Percentiles rank a stretch among this genome's conserved stretches.
phyloP scores from a whole-genome alignment of 1,140 invertebrate species.

The Penaeus indicus region DNA sequence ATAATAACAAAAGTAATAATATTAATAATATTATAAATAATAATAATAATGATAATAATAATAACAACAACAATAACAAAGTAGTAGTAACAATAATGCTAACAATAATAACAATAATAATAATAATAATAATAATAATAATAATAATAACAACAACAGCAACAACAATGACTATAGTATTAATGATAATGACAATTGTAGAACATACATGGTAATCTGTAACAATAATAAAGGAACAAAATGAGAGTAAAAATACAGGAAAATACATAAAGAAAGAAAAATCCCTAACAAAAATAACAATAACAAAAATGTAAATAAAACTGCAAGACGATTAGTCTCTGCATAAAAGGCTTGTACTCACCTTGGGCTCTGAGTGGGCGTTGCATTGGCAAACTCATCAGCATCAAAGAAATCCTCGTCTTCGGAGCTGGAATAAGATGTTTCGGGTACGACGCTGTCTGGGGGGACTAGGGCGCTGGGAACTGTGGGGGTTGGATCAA shows the following conservation, averaged over 20 bases:
- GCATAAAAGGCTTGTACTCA: conserved; percentile 35
- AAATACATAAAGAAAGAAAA: too few species aligned
- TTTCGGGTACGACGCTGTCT: conserved; percentile 80
- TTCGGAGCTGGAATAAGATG: conserved; percentile 95
- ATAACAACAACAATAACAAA: background rate
- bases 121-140: conserved; percentile 5
- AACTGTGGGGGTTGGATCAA: background rate
- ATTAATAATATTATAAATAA: too few species aligned
- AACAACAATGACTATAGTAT: background rate
- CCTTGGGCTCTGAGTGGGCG: conserved; percentile 55
- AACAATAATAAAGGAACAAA: too few species aligned
- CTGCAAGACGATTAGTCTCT: background rate
- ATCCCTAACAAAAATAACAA: too few species aligned
- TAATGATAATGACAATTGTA: background rate
- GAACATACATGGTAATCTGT: too few species aligned
- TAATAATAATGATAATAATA: too few species aligned
- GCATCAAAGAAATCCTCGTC: conserved; percentile 96
- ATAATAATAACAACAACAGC: background rate
- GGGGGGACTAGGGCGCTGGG: conserved; percentile 31
- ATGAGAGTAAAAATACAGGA: too few species aligned
- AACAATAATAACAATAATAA: background rate
- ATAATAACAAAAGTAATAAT: too few species aligned
- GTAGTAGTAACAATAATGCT: background rate
- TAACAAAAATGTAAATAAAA: too few species aligned
- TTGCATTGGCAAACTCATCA: conserved; percentile 75